Evolutionary conservation across 1,140 invertebrate genomes (phyloP).

Genomic region (Meloidogyne floridensis): DNA sequence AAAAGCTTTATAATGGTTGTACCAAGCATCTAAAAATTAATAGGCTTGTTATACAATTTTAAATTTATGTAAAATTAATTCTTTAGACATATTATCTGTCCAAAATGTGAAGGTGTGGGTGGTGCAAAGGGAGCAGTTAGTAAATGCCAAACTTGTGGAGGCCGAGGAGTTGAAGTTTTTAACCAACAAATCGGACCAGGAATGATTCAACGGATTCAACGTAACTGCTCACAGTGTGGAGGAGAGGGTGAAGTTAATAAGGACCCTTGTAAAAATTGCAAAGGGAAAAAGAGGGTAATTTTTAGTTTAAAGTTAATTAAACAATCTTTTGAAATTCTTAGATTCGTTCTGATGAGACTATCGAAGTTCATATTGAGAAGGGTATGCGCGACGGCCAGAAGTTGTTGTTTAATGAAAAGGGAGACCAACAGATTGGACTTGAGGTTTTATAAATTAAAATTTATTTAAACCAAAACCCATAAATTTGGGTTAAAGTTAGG

Average conservation of each 20-base stretch:
- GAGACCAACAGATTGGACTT: conserved; percentile 92
- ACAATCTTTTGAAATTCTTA: conserved; percentile 34
- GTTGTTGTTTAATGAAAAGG: conserved; percentile 83
- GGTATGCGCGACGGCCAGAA: conserved; percentile 93
- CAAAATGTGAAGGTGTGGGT: conserved; percentile 92
- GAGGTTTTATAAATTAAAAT: conserved; percentile 54
- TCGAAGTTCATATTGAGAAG: conserved; percentile 96
- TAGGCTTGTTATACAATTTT: conserved; percentile 70
- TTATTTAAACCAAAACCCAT: no score
- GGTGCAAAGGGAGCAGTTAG: conserved; percentile 89
- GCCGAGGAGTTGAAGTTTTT: conserved; percentile 85
- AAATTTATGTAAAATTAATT: conserved; percentile 18
- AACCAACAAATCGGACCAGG: conserved; percentile 89
- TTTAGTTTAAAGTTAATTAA: conserved; percentile 22
- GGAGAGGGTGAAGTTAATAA: conserved; percentile 82
- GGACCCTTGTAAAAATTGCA: conserved; percentile 88
- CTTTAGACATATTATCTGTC: conserved; percentile 79
- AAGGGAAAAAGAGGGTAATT: conserved; percentile 79
- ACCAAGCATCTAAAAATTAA: conserved; percentile 90
- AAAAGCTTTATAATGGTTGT: conserved; percentile 94
- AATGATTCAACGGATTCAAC: conserved; percentile 94
- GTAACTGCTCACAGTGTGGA: conserved; percentile 81
- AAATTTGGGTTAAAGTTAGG: no score
- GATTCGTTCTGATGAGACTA: conserved; percentile 80
- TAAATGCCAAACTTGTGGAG: conserved; percentile 82